A percentile compares a stretch with the other conserved stretches of the same genome.
Evolutionary conservation across 2,797 vertebrate species (phyloP).

Genomic region (Falco peregrinus): DNA sequence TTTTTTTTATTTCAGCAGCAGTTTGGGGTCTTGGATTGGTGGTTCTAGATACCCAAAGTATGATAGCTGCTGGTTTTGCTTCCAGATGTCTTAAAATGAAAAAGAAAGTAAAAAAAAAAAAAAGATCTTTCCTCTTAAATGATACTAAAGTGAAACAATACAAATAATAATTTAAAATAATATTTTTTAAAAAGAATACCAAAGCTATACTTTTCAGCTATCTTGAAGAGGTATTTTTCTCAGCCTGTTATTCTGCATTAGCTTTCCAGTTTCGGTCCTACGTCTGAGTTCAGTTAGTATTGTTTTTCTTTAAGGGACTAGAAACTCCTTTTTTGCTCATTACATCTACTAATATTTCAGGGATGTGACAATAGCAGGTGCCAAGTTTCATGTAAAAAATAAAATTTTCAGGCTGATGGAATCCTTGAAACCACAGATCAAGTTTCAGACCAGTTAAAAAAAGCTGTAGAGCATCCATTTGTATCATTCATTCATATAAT

Average conservation of each 20-base stretch:
- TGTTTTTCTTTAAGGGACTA: not conserved
- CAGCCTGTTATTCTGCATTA: not conserved
- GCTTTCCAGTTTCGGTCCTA: not conserved
- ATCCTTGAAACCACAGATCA: conserved; percentile 55
- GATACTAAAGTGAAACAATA: not conserved
- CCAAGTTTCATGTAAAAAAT: conserved; percentile 44
- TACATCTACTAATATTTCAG: not conserved
- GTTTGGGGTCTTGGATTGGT: not conserved
- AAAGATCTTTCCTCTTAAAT: not conserved
- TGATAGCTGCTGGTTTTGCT: not conserved
- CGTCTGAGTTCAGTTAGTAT: not conserved
- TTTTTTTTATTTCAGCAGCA: not conserved
- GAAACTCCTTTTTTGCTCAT: not conserved
- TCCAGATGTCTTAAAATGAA: not conserved
- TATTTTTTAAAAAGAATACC: not conserved
- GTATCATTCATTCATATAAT: conserved; percentile 59
- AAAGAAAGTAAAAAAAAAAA: not conserved
- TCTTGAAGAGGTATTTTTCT: not conserved
- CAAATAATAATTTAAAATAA: not conserved
- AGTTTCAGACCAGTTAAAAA: conserved; percentile 36
- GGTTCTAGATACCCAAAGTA: not conserved
- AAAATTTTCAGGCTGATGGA: conserved; percentile 25
- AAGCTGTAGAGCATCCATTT: conserved; percentile 46
- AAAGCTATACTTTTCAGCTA: not conserved
- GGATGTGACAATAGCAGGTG: conserved; percentile 3